Evolutionary conservation across 2,797 vertebrate genomes (phyloP).

Genomic region (Silurus aristotelis): DNA sequence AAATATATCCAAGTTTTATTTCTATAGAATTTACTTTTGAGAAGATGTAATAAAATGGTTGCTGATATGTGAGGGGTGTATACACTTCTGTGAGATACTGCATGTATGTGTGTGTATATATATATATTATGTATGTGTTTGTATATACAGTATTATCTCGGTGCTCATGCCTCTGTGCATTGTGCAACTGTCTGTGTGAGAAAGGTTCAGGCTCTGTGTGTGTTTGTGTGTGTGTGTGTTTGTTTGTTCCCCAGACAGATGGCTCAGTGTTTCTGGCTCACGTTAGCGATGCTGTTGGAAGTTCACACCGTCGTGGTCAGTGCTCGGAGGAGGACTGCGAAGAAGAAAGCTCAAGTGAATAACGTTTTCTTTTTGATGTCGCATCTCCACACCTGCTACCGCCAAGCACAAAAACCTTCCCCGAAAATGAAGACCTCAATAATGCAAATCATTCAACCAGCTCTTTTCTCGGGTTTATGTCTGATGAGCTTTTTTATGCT

Average conservation of each 20-base stretch:
- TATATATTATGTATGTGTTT: too few species aligned
- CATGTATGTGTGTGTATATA: too few species aligned
- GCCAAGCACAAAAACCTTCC: background rate
- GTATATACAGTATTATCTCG: background rate
- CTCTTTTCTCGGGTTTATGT: background rate
- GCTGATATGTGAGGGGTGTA: too few species aligned
- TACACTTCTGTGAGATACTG: too few species aligned
- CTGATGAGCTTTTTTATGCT: background rate
- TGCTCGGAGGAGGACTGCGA: slow-evolving; percentile 17
- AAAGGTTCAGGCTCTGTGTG: background rate
- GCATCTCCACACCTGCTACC: background rate
- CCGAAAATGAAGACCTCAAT: background rate
- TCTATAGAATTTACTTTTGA: too few species aligned
- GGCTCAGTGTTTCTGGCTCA: slow-evolving; percentile 50
- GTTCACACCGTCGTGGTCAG: slow-evolving; percentile 47
- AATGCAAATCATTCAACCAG: background rate
- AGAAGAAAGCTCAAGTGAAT: background rate
- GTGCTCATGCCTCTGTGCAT: background rate
- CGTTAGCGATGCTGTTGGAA: slow-evolving; percentile 54
- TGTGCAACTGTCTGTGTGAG: background rate
- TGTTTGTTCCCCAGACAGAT: slow-evolving; percentile 48
- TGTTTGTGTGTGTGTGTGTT: slow-evolving; percentile 17
- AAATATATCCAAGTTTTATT: too few species aligned
- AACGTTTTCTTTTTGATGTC: slow-evolving; percentile 12
- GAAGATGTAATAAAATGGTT: too few species aligned